Base-by-base conservation (phyloP, 1,140 invertebrate species). In the Heliothis virescens region DNA sequence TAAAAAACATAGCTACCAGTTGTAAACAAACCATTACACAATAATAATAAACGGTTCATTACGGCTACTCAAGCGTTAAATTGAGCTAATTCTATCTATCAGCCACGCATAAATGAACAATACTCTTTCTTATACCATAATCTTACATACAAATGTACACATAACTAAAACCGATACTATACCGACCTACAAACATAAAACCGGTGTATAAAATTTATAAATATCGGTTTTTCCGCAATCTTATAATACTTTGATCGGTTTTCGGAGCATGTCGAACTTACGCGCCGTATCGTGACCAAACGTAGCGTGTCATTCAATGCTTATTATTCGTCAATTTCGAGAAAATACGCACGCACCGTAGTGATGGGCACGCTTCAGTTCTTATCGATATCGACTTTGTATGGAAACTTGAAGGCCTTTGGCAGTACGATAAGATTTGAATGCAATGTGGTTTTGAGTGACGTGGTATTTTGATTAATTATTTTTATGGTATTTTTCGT, bases 261-360 rank as follows among this genome's bases (percentile, higher is more conserved):
- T 75, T 62, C 72, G 72, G 57, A 62, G 57, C 72, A 75, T 60
- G 41, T 50, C 57, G 26, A 59, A 62, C 16, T 59, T 47, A 16
- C 21, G 16, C n/a, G 10, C 18, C 11, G 63, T 72, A 55, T 75
- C 72, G 72, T 75, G 72, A 75, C 57, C 21, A n/a, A 62, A n/a
- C 18, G 4, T 75, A 15, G 72, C 72, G 55, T 75, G 72, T 26
- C 55, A 59, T 59, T 59, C 13, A 34, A 29, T 16, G 52, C 12
- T 71, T 72, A 74, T 59, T 48, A 74, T 74, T 62, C 72, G 21
- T 72, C 18, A 62, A 50, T 71, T 71, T 71, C 41, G 57, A 75
- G 62, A 62, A 52, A 53, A 53, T 71, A 13, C 13, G 18, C 72
- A 75, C 72, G 72, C 72, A 75, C 26, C 2, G 9, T 18, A 41